phyloP scores from a whole-genome alignment of 2,888 invertebrate genomes.

The Bhutanitis thaidina region DNA sequence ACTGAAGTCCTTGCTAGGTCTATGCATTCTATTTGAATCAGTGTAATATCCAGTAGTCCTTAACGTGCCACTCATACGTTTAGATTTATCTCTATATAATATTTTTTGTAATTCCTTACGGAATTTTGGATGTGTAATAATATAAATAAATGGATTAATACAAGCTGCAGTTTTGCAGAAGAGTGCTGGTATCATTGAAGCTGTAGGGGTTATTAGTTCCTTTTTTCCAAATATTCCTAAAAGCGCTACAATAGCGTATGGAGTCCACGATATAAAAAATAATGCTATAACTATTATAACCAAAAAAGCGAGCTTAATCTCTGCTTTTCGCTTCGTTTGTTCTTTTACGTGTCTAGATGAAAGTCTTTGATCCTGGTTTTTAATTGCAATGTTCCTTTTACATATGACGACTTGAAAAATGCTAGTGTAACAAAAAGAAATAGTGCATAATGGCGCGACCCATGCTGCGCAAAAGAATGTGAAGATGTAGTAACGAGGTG shows the following conservation, averaged over 20 bases:
- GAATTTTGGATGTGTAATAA: constrained; percentile 89
- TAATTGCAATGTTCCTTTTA: constrained; percentile 66
- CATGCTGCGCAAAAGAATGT: constrained; percentile 88
- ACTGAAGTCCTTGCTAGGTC: constrained; percentile 63
- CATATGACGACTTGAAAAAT: constrained; percentile 83
- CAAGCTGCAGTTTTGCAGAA: constrained; percentile 91
- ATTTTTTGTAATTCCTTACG: constrained; percentile 80
- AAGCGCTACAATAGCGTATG: constrained; percentile 87
- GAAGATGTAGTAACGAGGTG: constrained; percentile 84
- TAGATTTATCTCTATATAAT: constrained; percentile 58
- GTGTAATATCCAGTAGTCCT: constrained; percentile 56
- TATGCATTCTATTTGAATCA: constrained; percentile 48
- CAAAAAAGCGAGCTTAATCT: constrained; percentile 84
- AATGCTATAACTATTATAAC: constrained; percentile 85
- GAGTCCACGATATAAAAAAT: constrained; percentile 91
- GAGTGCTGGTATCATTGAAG: constrained; percentile 88
- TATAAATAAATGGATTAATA: constrained; percentile 89
- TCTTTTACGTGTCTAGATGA: constrained; percentile 80
- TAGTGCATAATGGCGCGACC: constrained; percentile 85
- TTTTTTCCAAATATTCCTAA: constrained; percentile 85
- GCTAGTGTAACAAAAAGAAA: constrained; percentile 85
- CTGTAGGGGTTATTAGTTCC: constrained; percentile 82
- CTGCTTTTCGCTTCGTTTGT: constrained; percentile 84
- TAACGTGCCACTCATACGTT: constrained; percentile 57
- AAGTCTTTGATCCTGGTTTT: constrained; percentile 66